A percentile compares a stretch with the other conserved stretches of the same genome.
phyloP scores from a whole-genome alignment of 2,888 invertebrate genomes.

The Aphidoletes aphidimyza region DNA sequence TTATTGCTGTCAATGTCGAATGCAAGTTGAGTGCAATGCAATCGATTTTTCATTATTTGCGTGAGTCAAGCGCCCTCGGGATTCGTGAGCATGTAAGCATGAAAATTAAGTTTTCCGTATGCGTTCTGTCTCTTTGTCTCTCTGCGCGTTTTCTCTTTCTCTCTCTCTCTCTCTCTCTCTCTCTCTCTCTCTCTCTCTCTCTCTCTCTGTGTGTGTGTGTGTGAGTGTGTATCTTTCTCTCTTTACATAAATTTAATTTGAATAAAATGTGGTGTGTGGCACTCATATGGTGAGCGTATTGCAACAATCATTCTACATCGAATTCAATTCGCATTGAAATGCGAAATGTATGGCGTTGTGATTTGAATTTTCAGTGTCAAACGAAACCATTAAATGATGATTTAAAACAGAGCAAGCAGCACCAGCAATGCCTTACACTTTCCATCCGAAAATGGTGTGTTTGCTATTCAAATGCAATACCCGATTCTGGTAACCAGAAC shows the following conservation, averaged over 20 bases:
- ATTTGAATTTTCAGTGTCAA: conserved; percentile 23
- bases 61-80: not conserved
- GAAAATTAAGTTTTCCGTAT: not conserved
- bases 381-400: not conserved
- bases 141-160: too few relatives aligned
- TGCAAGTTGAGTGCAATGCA: not conserved
- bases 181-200: too few relatives aligned
- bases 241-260: conserved; percentile 33
- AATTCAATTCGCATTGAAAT: not conserved
- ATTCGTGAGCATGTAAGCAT: not conserved
- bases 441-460: too few relatives aligned
- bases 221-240: too few relatives aligned
- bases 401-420: not conserved
- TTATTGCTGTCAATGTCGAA: conserved; percentile 44
- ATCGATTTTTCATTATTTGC: not conserved
- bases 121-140: not conserved
- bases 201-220: too few relatives aligned
- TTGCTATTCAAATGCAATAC: too few relatives aligned
- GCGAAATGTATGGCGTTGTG: not conserved
- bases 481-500: too few relatives aligned
- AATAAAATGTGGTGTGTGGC: not conserved
- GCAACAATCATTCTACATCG: too few relatives aligned
- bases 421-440: too few relatives aligned
- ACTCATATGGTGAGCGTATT: not conserved
- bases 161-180: too few relatives aligned